Evolutionary conservation across 2,113 vertebrate genomes (phyloP).

Genomic region (Charadrius vociferus): DNA sequence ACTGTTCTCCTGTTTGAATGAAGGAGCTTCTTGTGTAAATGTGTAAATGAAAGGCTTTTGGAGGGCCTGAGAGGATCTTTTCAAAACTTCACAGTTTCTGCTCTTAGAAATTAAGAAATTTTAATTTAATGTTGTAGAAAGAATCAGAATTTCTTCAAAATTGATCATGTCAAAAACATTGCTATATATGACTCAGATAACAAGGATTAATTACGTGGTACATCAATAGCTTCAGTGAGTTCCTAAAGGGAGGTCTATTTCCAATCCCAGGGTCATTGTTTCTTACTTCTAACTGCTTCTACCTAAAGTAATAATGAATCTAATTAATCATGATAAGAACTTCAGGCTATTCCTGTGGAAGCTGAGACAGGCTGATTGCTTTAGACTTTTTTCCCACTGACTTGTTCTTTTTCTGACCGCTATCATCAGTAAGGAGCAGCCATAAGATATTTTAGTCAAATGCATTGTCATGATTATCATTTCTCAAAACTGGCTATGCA

Average conservation of each 20-base stretch:
- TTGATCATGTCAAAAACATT: not conserved
- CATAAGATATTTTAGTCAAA: not conserved
- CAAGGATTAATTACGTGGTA: not conserved
- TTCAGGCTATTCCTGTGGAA: not conserved
- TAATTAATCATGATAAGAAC: constrained; percentile 7
- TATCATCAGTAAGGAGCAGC: not conserved
- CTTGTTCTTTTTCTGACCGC: not conserved
- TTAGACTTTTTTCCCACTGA: not conserved
- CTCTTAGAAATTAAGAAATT: not conserved
- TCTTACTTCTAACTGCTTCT: not conserved
- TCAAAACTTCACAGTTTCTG: not conserved
- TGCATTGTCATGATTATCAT: not conserved
- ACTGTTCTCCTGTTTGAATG: not conserved
- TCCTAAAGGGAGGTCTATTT: not conserved
- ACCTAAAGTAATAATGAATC: not conserved
- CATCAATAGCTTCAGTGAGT: not conserved
- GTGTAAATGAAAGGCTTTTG: not conserved
- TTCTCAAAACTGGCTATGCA: not conserved
- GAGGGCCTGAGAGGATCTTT: not conserved
- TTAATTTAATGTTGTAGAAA: not conserved
- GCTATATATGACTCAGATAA: not conserved
- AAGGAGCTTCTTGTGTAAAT: not conserved
- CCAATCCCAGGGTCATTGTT: not conserved
- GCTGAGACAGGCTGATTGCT: not conserved
- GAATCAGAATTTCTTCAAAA: not conserved